These are phyloP conservation scores for Anguilla pacifica DNA, from an alignment of 2,797 vertebrate species.

Conservation along the genomic window DNA sequence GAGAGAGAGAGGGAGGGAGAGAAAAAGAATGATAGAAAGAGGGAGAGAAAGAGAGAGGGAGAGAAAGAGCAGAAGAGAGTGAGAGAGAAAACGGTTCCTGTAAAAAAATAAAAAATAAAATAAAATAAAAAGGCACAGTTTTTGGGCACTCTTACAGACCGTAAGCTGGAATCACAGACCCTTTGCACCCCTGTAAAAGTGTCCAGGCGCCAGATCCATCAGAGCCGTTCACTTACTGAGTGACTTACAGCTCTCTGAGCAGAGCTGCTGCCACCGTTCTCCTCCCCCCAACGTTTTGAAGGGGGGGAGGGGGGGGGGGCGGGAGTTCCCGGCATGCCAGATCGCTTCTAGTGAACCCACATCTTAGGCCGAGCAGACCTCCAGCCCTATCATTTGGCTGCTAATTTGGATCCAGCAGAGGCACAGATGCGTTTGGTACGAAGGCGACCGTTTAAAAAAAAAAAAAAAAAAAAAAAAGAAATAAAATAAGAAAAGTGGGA, in stretches of 20 bases:
- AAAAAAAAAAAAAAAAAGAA: neutral
- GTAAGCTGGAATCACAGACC: neutral
- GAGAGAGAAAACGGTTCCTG: conserved; percentile 38
- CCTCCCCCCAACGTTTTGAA: neutral
- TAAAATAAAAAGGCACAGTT: conserved; percentile 52
- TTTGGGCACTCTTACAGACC: conserved; percentile 10
- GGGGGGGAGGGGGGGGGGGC: no score
- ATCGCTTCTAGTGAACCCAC: conserved; percentile 5
- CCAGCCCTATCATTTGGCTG: conserved; percentile 48
- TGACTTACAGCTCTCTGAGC: neutral
- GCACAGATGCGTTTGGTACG: conserved; percentile 71
- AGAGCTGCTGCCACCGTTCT: neutral
- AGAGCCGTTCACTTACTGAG: conserved; percentile 1
- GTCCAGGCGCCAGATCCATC: neutral
- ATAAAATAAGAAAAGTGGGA: neutral
- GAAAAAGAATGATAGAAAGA: no score
- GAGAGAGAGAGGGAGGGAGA: conserved; percentile 16
- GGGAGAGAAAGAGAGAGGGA: conserved; percentile 19
- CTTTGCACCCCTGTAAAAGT: neutral
- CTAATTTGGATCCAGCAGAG: conserved; percentile 71
- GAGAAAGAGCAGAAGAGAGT: conserved; percentile 35
- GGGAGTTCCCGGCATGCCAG: neutral
- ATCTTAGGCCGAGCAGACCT: neutral
- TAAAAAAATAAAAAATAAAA: no score
- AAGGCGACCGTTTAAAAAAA: neutral